phyloP scores from a whole-genome alignment of 2,797 vertebrate genomes.

The Hoplostethus atlanticus region DNA sequence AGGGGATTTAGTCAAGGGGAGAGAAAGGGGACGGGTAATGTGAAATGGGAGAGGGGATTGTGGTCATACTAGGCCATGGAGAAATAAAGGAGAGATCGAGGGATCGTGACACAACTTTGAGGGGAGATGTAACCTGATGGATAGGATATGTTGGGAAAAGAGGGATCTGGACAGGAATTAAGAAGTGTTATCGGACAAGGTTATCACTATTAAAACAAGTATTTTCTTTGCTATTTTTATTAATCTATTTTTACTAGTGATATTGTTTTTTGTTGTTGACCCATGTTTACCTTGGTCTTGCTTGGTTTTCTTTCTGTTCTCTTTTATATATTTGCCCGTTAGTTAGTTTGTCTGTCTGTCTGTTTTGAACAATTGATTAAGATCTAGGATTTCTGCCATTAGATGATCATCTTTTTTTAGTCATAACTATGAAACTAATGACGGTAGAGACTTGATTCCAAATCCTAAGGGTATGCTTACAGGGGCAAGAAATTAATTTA shows the following conservation, averaged over 20 bases:
- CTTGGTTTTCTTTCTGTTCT: too few species aligned
- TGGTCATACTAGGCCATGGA: conserved; percentile 19
- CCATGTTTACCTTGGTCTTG: background rate
- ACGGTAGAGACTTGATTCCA: too few species aligned
- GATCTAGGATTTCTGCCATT: too few species aligned
- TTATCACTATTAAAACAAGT: background rate
- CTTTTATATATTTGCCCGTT: too few species aligned
- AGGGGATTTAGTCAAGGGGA: conserved; percentile 53
- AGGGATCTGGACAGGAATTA: conserved; percentile 24
- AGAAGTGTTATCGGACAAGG: background rate
- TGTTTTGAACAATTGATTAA: too few species aligned
- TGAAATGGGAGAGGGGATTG: conserved; percentile 13
- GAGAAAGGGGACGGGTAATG: conserved; percentile 10
- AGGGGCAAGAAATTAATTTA: too few species aligned
- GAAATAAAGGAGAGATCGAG: background rate
- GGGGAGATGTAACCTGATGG: conserved; percentile 30
- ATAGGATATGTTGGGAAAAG: conserved; percentile 19
- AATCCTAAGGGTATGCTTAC: too few species aligned
- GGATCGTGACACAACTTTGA: conserved; percentile 34
- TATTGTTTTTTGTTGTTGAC: background rate
- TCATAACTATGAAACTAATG: too few species aligned
- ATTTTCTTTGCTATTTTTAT: conserved; percentile 2
- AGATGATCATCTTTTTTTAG: too few species aligned
- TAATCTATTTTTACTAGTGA: background rate
- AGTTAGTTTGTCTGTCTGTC: too few species aligned